Evolutionary conservation across 2,113 vertebrate genomes (phyloP).

Genomic region (Zosterops pallidus): DNA sequence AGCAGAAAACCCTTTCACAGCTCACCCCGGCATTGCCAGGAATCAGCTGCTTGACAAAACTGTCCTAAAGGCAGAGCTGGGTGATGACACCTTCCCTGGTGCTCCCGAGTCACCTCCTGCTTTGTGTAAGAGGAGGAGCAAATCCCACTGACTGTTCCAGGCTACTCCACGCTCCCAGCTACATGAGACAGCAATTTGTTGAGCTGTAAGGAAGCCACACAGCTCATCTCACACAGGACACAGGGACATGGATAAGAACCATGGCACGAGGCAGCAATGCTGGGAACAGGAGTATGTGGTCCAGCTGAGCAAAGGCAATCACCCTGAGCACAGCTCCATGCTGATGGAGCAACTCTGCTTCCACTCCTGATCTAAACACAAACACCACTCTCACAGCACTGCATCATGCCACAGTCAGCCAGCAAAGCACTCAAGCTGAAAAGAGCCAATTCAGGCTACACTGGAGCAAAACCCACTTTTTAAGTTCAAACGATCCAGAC

Average conservation of each 20-base stretch:
- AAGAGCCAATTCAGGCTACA: not conserved
- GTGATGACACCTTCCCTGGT: not conserved
- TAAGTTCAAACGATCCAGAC: not conserved
- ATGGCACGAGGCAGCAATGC: not conserved
- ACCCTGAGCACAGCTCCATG: not conserved
- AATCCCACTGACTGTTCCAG: not conserved
- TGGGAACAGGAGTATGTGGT: not conserved
- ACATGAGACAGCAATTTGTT: rapidly evolving
- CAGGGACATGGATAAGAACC: rapidly evolving
- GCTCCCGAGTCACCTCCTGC: not conserved
- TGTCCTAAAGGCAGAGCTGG: not conserved
- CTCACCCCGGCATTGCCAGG: not conserved
- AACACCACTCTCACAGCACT: not conserved
- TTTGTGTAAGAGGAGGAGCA: not conserved
- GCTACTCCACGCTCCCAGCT: not conserved
- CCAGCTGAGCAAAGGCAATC: not conserved
- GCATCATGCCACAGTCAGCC: not conserved
- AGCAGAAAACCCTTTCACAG: not conserved
- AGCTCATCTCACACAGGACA: not conserved
- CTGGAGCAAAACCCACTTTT: not conserved
- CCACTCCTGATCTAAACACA: not conserved
- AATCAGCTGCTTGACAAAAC: rapidly evolving
- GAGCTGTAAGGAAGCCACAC: not conserved
- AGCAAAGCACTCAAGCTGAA: not conserved
- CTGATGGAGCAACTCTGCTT: not conserved